Evolutionary conservation across 2,888 invertebrate genomes (phyloP).

Genomic region (Trilocha varians): DNA sequence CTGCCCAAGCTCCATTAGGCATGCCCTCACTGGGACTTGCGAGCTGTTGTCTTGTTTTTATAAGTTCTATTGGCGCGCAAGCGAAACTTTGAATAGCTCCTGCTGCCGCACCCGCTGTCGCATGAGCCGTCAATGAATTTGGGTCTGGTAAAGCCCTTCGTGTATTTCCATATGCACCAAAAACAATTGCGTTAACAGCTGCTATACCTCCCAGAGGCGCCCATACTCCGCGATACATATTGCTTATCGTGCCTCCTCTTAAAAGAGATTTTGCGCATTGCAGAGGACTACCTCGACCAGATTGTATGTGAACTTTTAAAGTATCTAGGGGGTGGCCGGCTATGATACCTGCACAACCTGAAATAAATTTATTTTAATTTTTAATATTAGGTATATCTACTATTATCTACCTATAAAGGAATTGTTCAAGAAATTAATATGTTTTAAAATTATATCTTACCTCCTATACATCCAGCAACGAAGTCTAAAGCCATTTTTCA

Average conservation of each 20-base stretch:
- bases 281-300: slow-evolving; percentile 76
- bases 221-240: slow-evolving; percentile 90
- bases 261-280: slow-evolving; percentile 84
- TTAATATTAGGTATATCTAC: neutral
- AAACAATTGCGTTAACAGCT: slow-evolving; percentile 92
- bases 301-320: slow-evolving; percentile 90
- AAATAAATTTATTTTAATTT: slow-evolving; percentile 21
- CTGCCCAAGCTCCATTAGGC: slow-evolving; percentile 75
- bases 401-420: neutral
- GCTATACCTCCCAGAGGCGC: slow-evolving; percentile 94
- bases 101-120: slow-evolving; percentile 84
- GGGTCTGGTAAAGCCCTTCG: slow-evolving; percentile 78
- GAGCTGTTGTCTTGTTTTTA: slow-evolving; percentile 91
- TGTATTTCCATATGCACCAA: slow-evolving; percentile 93
- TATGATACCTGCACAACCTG: slow-evolving; percentile 91
- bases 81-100: slow-evolving; percentile 89
- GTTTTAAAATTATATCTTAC: slow-evolving; percentile 57
- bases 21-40: slow-evolving; percentile 52
- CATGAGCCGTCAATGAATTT: slow-evolving; percentile 77
- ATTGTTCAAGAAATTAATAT: neutral
- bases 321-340: slow-evolving; percentile 96
- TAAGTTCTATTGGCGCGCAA: slow-evolving; percentile 91
- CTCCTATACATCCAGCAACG: slow-evolving; percentile 88
- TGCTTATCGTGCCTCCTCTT: slow-evolving; percentile 82
- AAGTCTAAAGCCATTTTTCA: slow-evolving; percentile 84